Evolutionary conservation across 2,888 invertebrate genomes (phyloP), one percentile per base, ranked within the genome.

Genomic region (Chloroclystis v-ata): DNA sequence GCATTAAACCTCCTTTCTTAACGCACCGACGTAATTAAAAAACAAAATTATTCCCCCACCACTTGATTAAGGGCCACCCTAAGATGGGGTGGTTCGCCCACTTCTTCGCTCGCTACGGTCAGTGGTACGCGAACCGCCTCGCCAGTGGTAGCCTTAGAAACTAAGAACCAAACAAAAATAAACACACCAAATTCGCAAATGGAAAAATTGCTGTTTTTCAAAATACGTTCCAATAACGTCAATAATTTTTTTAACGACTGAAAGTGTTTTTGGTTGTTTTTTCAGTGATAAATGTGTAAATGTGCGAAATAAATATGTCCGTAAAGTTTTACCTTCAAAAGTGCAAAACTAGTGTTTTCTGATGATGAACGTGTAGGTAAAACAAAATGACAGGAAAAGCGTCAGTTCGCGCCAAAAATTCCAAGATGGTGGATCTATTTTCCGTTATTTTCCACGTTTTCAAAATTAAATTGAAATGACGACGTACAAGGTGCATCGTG

Each of bases 381-480:
- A 48, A 35, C 32, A 84, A 79, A 78, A 84, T 85, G 84, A 75
- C 78, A 69, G 67, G 67, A 56, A 56, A 59, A 29, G 67, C 66
- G 59, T 64, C 61, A 69, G 80, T 84, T 78, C 80, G 82, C 85
- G 85, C 83, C 80, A 83, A 77, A 82, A 82, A 81, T 72, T 67
- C 74, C 54, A 79, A 69, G 56, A 80, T 82, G 79, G 75, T 71
- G 60, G 75, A 70, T 38, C 52, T 65, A 35, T 68, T 74, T 54
- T 73, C 76, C 49, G 75, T 80, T 57, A 76, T 80, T 38, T 85
- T 78, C 60, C 82, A 78, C 61, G 72, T 84, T 59, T 85, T 86
- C 59, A 86, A 86, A 83, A 86, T 84, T 55, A 86, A 86, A 73
- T 78, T 84, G 79, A 86, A 86, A 86, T 85, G 85, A 86, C 74